phyloP scores from a whole-genome alignment of 2,797 vertebrate genomes.

The Eospalax fontanierii region DNA sequence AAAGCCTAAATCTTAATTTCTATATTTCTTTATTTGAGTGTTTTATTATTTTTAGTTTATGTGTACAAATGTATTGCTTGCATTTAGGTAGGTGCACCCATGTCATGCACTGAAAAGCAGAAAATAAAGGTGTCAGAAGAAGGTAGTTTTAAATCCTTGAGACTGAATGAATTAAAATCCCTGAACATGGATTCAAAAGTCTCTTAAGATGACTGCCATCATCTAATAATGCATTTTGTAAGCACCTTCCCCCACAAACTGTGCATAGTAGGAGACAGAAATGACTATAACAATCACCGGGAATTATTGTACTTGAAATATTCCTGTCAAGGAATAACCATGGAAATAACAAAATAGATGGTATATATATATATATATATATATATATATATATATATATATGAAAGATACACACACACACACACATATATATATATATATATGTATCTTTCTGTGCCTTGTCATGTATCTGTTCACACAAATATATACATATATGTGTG shows the following conservation, averaged over 20 bases:
- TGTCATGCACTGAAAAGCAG: constrained; percentile 64
- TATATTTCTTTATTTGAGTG: no score
- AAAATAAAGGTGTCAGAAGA: constrained; percentile 43
- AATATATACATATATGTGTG: no score
- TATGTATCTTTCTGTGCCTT: no score
- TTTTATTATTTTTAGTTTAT: no score
- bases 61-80: no score
- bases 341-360: constrained; percentile 62
- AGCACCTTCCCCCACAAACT: neutral
- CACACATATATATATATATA: no score
- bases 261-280: constrained; percentile 11
- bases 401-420: no score
- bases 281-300: constrained; percentile 23
- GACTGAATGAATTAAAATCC: constrained; percentile 64
- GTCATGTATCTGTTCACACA: no score
- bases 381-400: no score
- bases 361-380: no score
- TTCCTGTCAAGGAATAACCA: constrained; percentile 45
- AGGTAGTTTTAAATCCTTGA: neutral
- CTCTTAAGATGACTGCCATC: constrained; percentile 61
- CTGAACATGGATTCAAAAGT: constrained; percentile 38
- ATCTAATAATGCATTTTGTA: constrained; percentile 58
- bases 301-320: constrained; percentile 56
- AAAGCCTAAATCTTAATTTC: no score
- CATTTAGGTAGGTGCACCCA: no score